These are phyloP conservation scores for Crenuchus spilurus DNA, from an alignment of 2,797 vertebrate genomes.

Conservation along the genomic window DNA sequence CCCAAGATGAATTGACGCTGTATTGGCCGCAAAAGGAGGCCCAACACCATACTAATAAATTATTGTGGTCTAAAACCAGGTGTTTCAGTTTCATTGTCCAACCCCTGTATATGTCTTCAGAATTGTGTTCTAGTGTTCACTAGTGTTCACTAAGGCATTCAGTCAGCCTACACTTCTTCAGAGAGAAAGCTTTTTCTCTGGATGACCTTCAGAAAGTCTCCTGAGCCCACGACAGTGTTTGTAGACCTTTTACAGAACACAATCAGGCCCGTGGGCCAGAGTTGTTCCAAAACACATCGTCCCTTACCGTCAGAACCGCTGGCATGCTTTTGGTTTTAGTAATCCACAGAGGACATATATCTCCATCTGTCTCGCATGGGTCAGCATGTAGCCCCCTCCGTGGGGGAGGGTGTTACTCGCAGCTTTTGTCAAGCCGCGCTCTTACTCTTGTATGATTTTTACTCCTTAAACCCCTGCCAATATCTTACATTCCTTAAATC, in stretches of 20 bases:
- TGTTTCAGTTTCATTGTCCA: no score
- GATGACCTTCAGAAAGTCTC: constrained; percentile 52
- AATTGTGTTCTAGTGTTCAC: constrained; percentile 20
- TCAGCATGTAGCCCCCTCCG: constrained; percentile 21
- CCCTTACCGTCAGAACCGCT: constrained; percentile 35
- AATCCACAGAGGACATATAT: constrained; percentile 13
- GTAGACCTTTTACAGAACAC: constrained; percentile 45
- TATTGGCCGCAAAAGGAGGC: no score
- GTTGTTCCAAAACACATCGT: constrained; percentile 49
- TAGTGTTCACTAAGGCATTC: constrained; percentile 2
- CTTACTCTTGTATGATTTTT: constrained; percentile 19
- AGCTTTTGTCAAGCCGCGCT: constrained; percentile 18
- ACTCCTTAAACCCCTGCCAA: constrained; percentile 21
- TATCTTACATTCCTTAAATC: constrained; percentile 32
- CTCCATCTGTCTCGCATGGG: constrained; percentile 37
- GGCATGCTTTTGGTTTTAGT: constrained; percentile 32
- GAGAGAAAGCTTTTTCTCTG: constrained; percentile 31
- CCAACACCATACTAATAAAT: no score
- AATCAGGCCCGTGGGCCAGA: constrained; percentile 31
- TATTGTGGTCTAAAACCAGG: no score
- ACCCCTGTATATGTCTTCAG: no score
- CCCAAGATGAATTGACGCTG: no score
- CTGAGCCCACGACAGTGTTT: constrained; percentile 42
- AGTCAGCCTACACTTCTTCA: constrained; percentile 13
- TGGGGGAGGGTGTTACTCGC: constrained; percentile 5